A percentile compares a stretch with the other conserved stretches of the same genome.
Conservation (phyloP, 2,888 invertebrate genomes). For the Cheilosia grossa region DNA sequence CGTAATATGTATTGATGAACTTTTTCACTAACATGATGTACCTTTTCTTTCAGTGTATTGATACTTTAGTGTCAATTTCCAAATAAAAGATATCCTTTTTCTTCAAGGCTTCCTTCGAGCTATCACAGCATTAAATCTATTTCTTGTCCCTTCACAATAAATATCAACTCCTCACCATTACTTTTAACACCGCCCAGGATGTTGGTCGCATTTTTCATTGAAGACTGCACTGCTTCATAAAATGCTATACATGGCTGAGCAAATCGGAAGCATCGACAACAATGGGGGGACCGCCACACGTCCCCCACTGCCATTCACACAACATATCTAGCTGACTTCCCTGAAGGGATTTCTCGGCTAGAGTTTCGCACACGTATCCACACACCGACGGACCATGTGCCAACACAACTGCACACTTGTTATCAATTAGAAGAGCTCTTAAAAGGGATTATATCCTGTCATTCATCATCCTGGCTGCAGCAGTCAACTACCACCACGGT, state of each 20-base stretch:
- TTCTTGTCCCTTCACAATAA: constrained; percentile 54
- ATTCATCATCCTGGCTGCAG: constrained; percentile 71
- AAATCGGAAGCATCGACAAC: constrained; percentile 49
- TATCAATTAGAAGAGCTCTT: constrained; percentile 75
- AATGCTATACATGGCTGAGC: constrained; percentile 63
- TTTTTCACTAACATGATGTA: too few relatives aligned
- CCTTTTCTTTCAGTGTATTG: too few relatives aligned
- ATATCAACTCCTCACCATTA: constrained; percentile 48
- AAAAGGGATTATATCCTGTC: constrained; percentile 73
- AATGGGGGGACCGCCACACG: constrained; percentile 29
- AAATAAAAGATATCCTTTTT: constrained; percentile 46
- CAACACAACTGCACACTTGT: constrained; percentile 52
- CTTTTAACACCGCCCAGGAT: constrained; percentile 51
- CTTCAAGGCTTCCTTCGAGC: constrained; percentile 25
- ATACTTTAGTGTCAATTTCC: neutral
- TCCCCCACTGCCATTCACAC: constrained; percentile 22
- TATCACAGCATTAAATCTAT: constrained; percentile 54
- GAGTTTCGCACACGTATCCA: constrained; percentile 42
- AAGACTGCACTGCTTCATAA: constrained; percentile 62
- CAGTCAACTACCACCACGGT: constrained; percentile 56
- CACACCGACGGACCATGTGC: constrained; percentile 20
- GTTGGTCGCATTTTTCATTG: constrained; percentile 64
- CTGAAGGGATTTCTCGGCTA: constrained; percentile 63
- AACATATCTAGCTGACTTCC: constrained; percentile 59
- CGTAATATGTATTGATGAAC: too few relatives aligned